phyloP scores from a whole-genome alignment of 2,888 invertebrate species.

The Volucella inflata region DNA sequence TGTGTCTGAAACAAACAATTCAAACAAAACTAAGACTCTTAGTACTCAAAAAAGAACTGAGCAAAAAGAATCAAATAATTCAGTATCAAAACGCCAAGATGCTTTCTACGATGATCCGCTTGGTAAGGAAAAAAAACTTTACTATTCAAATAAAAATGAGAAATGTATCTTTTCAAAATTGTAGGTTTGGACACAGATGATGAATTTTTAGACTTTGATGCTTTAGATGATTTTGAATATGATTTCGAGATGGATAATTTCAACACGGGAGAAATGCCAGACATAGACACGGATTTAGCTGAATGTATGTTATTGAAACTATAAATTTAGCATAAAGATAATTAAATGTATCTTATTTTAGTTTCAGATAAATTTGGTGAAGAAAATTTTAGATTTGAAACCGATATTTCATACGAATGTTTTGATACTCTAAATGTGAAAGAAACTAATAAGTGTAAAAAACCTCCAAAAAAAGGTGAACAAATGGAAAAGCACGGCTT shows the following conservation, averaged over 20 bases:
- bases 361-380: slow-evolving; percentile 65
- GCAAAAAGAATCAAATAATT: not conserved
- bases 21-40: not conserved
- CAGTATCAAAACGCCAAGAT: not conserved
- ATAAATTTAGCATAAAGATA: too few relatives aligned
- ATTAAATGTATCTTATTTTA: not conserved
- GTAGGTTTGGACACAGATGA: slow-evolving; percentile 32
- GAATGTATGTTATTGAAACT: slow-evolving; percentile 33
- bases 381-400: slow-evolving; percentile 43
- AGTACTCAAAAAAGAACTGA: not conserved
- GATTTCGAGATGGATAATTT: slow-evolving; percentile 55
- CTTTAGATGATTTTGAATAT: slow-evolving; percentile 35
- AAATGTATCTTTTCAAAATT: not conserved
- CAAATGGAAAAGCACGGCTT: slow-evolving; percentile 15
- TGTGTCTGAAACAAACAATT: too few relatives aligned
- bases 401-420: slow-evolving; percentile 17
- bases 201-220: slow-evolving; percentile 47
- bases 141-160: not conserved
- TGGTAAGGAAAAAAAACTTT: not conserved
- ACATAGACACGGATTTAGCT: slow-evolving; percentile 56
- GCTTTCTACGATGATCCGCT: not conserved
- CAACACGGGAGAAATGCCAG: slow-evolving; percentile 39
- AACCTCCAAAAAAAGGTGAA: not conserved
- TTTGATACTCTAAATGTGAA: not conserved
- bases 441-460: slow-evolving; percentile 12